A percentile compares a stretch with the other conserved stretches of the same genome.
phyloP scores from a whole-genome alignment of 2,888 invertebrate species.

The Herminia tarsipennalis region DNA sequence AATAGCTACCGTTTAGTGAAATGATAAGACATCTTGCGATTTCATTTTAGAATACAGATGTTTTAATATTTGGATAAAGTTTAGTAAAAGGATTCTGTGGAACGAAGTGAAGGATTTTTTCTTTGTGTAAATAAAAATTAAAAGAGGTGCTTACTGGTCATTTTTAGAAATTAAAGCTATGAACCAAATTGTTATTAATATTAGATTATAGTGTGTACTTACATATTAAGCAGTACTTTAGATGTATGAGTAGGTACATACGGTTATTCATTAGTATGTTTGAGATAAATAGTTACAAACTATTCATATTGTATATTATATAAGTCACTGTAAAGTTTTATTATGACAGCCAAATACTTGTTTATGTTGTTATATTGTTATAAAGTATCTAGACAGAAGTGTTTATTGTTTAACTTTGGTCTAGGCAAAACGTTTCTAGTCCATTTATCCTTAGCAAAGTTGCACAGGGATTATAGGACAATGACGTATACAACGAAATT shows the following conservation, averaged over 20 bases:
- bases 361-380: too few species aligned
- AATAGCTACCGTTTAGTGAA: not conserved
- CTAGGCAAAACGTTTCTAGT: conserved; percentile 10
- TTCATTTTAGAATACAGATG: not conserved
- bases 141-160: conserved; percentile 41
- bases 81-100: not conserved
- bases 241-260: too few species aligned
- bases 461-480: conserved; percentile 8
- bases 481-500: conserved; percentile 1
- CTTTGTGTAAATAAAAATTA: conserved; percentile 24
- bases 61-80: not conserved
- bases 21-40: not conserved
- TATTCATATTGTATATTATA: too few species aligned
- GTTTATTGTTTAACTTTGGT: conserved; percentile 20
- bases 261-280: too few species aligned
- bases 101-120: not conserved
- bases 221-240: too few species aligned
- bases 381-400: conserved; percentile 17
- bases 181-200: conserved; percentile 36
- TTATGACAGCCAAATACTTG: too few species aligned
- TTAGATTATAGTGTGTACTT: conserved; percentile 6
- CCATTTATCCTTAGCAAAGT: conserved; percentile 8
- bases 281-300: too few species aligned
- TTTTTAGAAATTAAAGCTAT: conserved; percentile 25
- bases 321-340: too few species aligned